phyloP scores from a whole-genome alignment of 2,888 invertebrate species.

The Boloria selene region DNA sequence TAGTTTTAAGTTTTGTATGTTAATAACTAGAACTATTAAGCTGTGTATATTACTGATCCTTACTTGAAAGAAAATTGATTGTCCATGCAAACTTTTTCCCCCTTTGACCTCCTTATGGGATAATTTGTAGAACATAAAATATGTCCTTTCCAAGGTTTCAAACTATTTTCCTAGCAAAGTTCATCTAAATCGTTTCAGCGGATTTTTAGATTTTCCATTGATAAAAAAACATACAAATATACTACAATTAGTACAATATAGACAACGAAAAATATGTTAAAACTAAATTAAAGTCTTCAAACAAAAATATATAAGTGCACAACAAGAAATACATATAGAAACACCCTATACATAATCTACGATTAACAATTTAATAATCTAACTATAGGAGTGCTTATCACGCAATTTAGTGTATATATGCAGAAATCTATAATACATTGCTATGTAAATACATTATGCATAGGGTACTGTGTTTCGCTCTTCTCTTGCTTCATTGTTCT shows the following conservation, averaged over 20 bases:
- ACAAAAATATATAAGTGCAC: neutral
- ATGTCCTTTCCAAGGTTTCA: too few species aligned
- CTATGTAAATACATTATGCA: conserved; percentile 17
- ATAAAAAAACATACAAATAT: too few species aligned
- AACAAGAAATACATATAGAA: neutral
- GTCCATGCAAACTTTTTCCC: too few species aligned
- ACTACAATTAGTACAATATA: neutral
- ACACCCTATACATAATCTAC: conserved; percentile 16
- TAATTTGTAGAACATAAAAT: too few species aligned
- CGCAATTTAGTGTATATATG: conserved; percentile 24
- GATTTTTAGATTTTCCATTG: too few species aligned
- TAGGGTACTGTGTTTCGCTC: conserved; percentile 22
- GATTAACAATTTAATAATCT: neutral
- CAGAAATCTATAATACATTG: neutral
- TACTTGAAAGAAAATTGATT: too few species aligned
- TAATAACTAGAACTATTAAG: too few species aligned
- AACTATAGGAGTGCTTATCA: conserved; percentile 11
- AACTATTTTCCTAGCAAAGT: too few species aligned
- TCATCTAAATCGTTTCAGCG: too few species aligned
- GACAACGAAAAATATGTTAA: neutral
- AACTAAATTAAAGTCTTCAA: neutral
- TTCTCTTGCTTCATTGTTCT: conserved; percentile 22
- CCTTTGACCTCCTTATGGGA: too few species aligned
- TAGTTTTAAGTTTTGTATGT: too few species aligned
- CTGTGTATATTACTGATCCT: too few species aligned